phyloP scores from a whole-genome alignment of 2,113 vertebrate species.

The Coregonus clupeaformis region DNA sequence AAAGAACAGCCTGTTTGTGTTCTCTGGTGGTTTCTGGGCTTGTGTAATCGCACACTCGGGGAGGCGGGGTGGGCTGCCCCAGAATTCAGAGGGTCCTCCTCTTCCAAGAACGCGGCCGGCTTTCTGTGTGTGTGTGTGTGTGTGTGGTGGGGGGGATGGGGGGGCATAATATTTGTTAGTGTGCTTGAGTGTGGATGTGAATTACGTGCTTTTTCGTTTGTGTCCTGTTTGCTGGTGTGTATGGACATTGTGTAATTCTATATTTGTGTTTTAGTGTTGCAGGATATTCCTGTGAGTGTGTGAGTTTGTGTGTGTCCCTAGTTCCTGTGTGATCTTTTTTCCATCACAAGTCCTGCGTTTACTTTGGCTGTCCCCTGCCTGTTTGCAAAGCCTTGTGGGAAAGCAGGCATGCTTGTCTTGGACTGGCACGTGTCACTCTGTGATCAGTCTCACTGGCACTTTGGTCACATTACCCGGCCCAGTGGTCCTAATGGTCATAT shows the following conservation, averaged over 20 bases:
- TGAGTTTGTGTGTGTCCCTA: constrained; percentile 19
- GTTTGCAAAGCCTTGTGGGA: constrained; percentile 70
- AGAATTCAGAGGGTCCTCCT: constrained; percentile 18
- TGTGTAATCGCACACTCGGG: constrained; percentile 39
- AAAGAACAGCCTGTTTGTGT: constrained; percentile 72
- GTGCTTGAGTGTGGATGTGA: not conserved
- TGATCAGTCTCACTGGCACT: constrained; percentile 37
- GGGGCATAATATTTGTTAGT: no score
- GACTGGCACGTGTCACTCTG: constrained; percentile 43
- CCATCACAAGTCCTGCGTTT: constrained; percentile 66
- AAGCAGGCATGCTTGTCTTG: constrained; percentile 68
- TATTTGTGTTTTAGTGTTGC: not conserved
- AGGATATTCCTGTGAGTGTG: constrained; percentile 4
- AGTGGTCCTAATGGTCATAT: constrained; percentile 36
- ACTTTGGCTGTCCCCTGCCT: constrained; percentile 60
- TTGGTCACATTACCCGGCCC: constrained; percentile 39
- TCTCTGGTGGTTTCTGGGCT: constrained; percentile 49
- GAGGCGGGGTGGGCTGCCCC: constrained; percentile 7
- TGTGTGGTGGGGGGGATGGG: not conserved
- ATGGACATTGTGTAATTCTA: constrained; percentile 2
- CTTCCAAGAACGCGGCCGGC: not conserved
- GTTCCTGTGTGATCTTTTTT: constrained; percentile 48
- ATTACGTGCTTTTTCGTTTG: not conserved
- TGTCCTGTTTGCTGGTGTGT: not conserved
- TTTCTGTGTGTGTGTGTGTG: not conserved